Evolutionary conservation across 2,797 vertebrate species (phyloP).

Genomic region (Esox masquinongy): DNA sequence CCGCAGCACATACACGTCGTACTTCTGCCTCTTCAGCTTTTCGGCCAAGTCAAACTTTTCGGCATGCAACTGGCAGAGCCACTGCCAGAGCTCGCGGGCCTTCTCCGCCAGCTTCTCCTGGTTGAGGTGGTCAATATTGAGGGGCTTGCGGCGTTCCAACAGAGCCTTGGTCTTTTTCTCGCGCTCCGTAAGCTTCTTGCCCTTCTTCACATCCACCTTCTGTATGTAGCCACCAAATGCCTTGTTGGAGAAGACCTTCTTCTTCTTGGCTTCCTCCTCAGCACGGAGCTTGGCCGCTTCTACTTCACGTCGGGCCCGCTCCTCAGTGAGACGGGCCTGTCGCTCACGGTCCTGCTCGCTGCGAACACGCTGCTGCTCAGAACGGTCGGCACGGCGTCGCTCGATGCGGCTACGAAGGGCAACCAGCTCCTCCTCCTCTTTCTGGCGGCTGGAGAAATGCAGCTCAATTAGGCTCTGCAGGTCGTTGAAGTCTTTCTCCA

Average conservation of each 20-base stretch:
- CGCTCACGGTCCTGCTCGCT: conserved; percentile 71
- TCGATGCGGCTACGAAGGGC: conserved; percentile 75
- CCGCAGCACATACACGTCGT: conserved; percentile 75
- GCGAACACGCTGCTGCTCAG: conserved; percentile 74
- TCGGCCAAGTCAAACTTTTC: conserved; percentile 80
- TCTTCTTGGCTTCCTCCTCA: conserved; percentile 81
- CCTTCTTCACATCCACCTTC: conserved; percentile 80
- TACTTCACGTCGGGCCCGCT: conserved; percentile 72
- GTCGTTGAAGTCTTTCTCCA: conserved; percentile 82
- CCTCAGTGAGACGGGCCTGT: conserved; percentile 64
- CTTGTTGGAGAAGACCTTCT: conserved; percentile 78
- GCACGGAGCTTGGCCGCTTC: conserved; percentile 73
- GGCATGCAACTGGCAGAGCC: conserved; percentile 75
- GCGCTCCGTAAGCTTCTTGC: conserved; percentile 76
- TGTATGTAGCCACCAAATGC: conserved; percentile 79
- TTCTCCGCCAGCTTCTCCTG: conserved; percentile 80
- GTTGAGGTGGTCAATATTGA: conserved; percentile 80
- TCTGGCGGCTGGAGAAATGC: conserved; percentile 78
- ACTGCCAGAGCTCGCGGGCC: conserved; percentile 75
- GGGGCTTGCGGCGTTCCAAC: conserved; percentile 74
- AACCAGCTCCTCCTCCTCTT: conserved; percentile 80
- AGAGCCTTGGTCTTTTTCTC: conserved; percentile 82
- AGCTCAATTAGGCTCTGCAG: conserved; percentile 77
- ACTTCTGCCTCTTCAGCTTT: conserved; percentile 79
- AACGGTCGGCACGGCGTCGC: conserved; percentile 69